Percentiles rank a stretch among this genome's conserved stretches.
Conservation (phyloP, 2,888 invertebrate genomes). For the Diadegma fenestrale region DNA sequence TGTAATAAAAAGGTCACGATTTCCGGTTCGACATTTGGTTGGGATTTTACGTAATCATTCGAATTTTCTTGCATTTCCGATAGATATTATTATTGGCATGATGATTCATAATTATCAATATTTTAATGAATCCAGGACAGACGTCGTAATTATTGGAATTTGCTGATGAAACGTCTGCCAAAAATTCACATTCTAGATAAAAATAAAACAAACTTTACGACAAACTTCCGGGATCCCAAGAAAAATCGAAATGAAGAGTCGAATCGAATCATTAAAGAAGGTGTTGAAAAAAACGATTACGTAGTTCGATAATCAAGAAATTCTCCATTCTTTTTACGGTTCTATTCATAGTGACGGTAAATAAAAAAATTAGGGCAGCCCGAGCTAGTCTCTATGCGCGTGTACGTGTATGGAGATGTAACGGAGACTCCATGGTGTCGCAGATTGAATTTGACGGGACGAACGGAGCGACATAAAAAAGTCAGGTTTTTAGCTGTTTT, state of each 20-base stretch:
- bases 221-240: not conserved
- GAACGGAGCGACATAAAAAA: not conserved
- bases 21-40: conserved; percentile 1
- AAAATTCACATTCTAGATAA: not conserved
- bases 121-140: not conserved
- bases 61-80: not conserved
- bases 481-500: not conserved
- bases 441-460: not conserved
- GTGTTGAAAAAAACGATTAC: not conserved
- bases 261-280: not conserved
- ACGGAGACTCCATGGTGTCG: conserved; percentile 23
- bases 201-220: not conserved
- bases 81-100: not conserved
- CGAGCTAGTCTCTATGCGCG: conserved; percentile 54
- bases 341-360: conserved; percentile 74
- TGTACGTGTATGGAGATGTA: conserved; percentile 3
- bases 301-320: conserved; percentile 47
- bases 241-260: not conserved
- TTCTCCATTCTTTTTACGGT: conserved; percentile 73
- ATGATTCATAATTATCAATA: not conserved
- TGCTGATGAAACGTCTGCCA: not conserved
- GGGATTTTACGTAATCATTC: not conserved
- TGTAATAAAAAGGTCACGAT: not conserved
- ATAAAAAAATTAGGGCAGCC: conserved; percentile 76
- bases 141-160: not conserved